These are phyloP conservation scores for Drosophila simulans DNA, from an alignment of 1,140 invertebrate genomes.

Conservation along the genomic window DNA sequence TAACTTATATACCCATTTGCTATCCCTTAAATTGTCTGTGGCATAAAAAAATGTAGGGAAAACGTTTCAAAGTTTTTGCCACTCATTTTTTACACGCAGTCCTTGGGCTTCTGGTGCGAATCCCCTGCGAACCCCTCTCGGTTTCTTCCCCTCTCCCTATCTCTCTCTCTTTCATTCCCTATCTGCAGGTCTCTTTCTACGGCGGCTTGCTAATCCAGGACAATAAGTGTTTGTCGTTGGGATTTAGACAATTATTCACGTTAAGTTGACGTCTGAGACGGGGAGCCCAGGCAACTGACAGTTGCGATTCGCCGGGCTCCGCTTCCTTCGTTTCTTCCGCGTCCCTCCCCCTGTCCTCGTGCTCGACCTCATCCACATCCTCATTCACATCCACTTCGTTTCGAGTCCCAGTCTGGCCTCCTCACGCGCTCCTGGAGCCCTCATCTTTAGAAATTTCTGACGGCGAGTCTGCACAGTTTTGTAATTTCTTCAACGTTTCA, in stretches of 20 bases:
- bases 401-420: conserved; percentile 9
- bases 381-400: conserved; percentile 1
- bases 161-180: not conserved
- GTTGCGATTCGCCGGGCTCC: conserved; percentile 48
- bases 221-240: conserved; percentile 83
- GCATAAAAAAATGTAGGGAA: conserved; percentile 13
- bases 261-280: conserved; percentile 82
- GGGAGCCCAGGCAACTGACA: conserved; percentile 69
- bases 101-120: conserved; percentile 53
- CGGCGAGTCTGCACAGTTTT: conserved; percentile 47
- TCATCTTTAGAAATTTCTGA: not conserved
- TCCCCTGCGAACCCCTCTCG: not conserved
- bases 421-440: not conserved
- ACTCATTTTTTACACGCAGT: conserved; percentile 72
- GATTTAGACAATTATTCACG: conserved; percentile 83
- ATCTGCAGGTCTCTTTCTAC: conserved; percentile 20
- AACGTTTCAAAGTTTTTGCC: conserved; percentile 69
- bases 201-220: conserved; percentile 80
- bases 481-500: conserved; percentile 74
- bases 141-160: not conserved
- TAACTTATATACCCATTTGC: conserved; percentile 21
- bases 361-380: conserved; percentile 7
- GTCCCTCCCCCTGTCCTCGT: not conserved
- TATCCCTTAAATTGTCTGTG: conserved; percentile 6
- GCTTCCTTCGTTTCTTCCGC: conserved; percentile 48